Evolutionary conservation across 1,140 invertebrate species (phyloP).

Genomic region (Octopus sinensis): DNA sequence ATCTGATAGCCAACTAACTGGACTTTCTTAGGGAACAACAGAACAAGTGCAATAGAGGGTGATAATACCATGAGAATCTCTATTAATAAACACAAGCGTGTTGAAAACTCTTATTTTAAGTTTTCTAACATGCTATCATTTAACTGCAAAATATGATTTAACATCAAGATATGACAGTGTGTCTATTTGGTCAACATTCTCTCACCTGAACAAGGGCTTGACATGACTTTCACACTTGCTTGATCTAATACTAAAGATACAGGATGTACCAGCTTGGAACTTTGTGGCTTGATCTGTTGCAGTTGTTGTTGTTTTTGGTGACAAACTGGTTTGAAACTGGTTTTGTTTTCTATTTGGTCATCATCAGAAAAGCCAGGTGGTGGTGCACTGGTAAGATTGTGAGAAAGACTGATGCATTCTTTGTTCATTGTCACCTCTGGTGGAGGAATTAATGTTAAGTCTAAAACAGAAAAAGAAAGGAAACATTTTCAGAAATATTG

Average conservation of each 20-base stretch:
- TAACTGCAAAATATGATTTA: too few relatives aligned
- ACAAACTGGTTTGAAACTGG: neutral
- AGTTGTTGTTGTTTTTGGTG: neutral
- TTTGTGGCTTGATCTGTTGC: neutral
- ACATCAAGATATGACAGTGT: too few relatives aligned
- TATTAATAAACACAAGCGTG: too few relatives aligned
- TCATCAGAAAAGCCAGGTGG: slow-evolving; percentile 21
- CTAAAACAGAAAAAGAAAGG: slow-evolving; percentile 32
- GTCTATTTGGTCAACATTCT: neutral
- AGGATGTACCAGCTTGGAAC: neutral
- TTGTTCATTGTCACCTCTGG: slow-evolving; percentile 75
- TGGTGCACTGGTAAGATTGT: slow-evolving; percentile 15
- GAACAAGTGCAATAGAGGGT: too few relatives aligned
- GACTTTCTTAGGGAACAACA: too few relatives aligned
- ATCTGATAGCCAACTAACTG: too few relatives aligned
- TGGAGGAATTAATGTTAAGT: slow-evolving; percentile 80
- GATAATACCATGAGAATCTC: too few relatives aligned
- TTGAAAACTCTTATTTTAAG: too few relatives aligned
- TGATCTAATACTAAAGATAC: neutral
- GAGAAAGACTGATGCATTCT: slow-evolving; percentile 32
- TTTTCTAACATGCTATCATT: too few relatives aligned
- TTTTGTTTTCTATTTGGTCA: neutral
- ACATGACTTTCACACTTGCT: neutral
- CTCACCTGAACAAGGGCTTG: slow-evolving; percentile 8
- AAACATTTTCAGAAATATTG: too few relatives aligned